phyloP scores from a whole-genome alignment of 2,888 invertebrate genomes.

The Mimas tiliae region DNA sequence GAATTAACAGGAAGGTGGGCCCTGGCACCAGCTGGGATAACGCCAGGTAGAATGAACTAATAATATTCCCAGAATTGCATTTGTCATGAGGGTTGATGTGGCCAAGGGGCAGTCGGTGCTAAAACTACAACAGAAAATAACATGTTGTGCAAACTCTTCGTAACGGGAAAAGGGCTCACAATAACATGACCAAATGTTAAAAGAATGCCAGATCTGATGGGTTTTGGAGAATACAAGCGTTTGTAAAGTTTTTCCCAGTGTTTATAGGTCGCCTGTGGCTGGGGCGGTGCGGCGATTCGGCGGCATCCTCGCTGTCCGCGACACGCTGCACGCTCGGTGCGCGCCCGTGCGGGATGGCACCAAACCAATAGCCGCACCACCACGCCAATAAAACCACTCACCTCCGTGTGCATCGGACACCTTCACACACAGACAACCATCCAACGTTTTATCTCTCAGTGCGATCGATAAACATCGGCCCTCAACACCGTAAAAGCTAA shows the following conservation, averaged over 20 bases:
- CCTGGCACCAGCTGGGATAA: too few species aligned
- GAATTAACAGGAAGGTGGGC: too few species aligned
- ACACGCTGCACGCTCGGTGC: constrained; percentile 37
- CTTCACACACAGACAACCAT: constrained; percentile 68
- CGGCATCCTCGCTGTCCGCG: constrained; percentile 36
- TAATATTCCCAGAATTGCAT: too few species aligned
- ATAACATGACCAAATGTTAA: background rate
- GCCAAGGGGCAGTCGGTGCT: background rate
- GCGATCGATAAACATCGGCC: constrained; percentile 78
- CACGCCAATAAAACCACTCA: constrained; percentile 52
- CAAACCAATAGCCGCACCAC: constrained; percentile 38
- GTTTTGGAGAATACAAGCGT: background rate
- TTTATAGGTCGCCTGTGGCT: constrained; percentile 37
- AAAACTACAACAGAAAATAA: background rate
- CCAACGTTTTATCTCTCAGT: constrained; percentile 74
- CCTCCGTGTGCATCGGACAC: constrained; percentile 61
- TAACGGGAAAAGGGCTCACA: background rate
- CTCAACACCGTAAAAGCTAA: constrained; percentile 79
- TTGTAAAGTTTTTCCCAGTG: constrained; percentile 27
- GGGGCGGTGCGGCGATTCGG: constrained; percentile 25
- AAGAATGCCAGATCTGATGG: background rate
- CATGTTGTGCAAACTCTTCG: background rate
- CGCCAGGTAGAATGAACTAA: too few species aligned
- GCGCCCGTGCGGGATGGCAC: constrained; percentile 15
- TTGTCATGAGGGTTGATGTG: background rate